phyloP scores from a whole-genome alignment of 2,113 vertebrate species.

The Microtus richardsoni region DNA sequence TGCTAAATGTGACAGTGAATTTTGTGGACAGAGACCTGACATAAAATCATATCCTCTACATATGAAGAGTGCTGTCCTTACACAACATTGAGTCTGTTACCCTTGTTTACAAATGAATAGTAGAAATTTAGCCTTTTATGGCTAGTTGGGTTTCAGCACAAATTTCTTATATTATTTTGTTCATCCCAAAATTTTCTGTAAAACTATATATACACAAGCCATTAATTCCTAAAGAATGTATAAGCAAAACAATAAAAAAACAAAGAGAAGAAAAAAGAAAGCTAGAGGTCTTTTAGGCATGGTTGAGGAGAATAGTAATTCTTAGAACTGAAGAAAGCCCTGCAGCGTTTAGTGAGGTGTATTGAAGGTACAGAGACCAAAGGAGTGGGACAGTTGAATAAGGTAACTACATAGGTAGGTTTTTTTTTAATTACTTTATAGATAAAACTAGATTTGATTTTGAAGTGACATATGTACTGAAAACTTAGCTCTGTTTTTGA shows the following conservation, averaged over 20 bases:
- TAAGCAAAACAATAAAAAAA: background rate
- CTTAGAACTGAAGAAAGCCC: background rate
- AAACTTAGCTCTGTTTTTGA: background rate
- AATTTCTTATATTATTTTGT: background rate
- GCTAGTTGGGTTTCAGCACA: background rate
- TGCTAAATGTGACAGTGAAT: constrained; percentile 31
- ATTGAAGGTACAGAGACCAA: background rate
- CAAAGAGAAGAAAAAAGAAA: background rate
- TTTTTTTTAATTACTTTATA: background rate
- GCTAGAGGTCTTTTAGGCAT: background rate
- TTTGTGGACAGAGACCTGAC: background rate
- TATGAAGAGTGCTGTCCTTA: background rate
- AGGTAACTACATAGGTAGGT: background rate
- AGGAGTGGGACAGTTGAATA: background rate
- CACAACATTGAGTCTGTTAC: background rate
- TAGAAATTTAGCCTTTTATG: background rate
- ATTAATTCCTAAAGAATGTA: background rate
- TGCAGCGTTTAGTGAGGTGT: background rate
- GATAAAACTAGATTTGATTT: background rate
- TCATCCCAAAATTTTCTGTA: background rate
- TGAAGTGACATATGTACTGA: background rate
- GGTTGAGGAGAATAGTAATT: background rate
- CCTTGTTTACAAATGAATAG: background rate
- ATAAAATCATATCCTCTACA: background rate
- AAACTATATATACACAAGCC: background rate